phyloP scores from a whole-genome alignment of 1,140 invertebrate species.

The Orchestia grillus region DNA sequence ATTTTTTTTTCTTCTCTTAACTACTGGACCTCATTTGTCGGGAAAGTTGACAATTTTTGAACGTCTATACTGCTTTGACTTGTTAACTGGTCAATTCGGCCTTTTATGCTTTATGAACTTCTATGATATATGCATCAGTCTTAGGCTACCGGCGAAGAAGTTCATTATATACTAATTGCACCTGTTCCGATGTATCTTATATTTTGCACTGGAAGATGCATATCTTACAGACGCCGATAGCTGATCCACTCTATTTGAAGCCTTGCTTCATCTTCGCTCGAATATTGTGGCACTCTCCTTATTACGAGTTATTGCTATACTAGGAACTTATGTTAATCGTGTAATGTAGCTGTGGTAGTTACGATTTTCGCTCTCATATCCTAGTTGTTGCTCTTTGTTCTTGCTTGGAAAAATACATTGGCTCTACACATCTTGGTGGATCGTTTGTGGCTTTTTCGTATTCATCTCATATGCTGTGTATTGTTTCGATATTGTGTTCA shows the following conservation, averaged over 20 bases:
- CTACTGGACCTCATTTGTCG: not conserved
- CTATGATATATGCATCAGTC: not conserved
- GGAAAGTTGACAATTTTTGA: not conserved
- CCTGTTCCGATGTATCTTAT: not conserved
- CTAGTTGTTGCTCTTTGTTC: slow-evolving; percentile 42
- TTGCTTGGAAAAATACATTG: slow-evolving; percentile 27
- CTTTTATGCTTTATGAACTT: not conserved
- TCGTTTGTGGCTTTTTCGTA: slow-evolving; percentile 8
- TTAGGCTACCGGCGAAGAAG: not conserved
- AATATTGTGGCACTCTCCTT: slow-evolving; percentile 8
- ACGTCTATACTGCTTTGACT: not conserved
- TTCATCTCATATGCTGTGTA: slow-evolving; percentile 32
- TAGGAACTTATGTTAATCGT: slow-evolving; percentile 28
- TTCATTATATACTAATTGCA: not conserved
- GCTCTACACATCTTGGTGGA: not conserved
- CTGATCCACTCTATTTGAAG: not conserved
- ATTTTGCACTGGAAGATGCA: not conserved
- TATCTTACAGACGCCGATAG: not conserved
- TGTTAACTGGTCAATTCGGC: not conserved
- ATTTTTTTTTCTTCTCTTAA: not conserved
- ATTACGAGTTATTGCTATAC: slow-evolving; percentile 33
- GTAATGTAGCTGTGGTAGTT: slow-evolving; percentile 49
- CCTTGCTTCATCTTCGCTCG: slow-evolving; percentile 2
- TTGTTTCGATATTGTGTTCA: slow-evolving; percentile 43
- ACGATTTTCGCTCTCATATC: slow-evolving; percentile 33